Evolutionary conservation across 2,797 vertebrate genomes (phyloP), one percentile per base, ranked within the genome.

Genomic region (Notamacropus eugenii): DNA sequence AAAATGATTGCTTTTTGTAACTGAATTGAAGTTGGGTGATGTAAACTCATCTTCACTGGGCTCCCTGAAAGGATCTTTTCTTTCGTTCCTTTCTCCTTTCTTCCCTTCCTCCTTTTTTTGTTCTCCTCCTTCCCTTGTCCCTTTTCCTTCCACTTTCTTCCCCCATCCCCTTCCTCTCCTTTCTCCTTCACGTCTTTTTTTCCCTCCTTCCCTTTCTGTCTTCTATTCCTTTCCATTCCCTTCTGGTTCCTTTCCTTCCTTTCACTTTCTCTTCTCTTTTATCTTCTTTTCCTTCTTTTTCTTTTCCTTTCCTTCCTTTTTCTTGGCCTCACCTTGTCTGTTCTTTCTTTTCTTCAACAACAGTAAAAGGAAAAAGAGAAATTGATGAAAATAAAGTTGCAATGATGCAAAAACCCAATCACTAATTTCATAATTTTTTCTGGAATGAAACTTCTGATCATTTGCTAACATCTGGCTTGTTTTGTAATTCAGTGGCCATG

Each of bases 271-370:
- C 4, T n/a, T 19, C 14, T 12, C 11, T 12, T 58, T 34, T 3
- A 4, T 59, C 14, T 8, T 16, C n/a, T 8, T 13, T 19, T 19
- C 5, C 2, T 40, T 40, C n/a, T 46, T 1, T 24, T 24, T 0
- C 34, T 16, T 8, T 74, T 16, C n/a, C 1, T 74, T 74, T 16
- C 14, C 8, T 74, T 40, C 62, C 62, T 50, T 59, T 55, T 13
- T n/a, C 40, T 91, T 58, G 31, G 58, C 2, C 40, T 91, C 55
- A 58, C 1, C 31, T 91, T 58, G 8, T 90, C 27, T 95, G 55
- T 5, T 0, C 29, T 96, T 54, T n/a, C 0, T 74, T 93, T 97
- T 97, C 59, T 96, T 34, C 94, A 91, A 29, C 31, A 91, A 74
- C 19, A n/a, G 8, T n/a, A 74, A 74, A 19, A 74, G 59, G 31